Base-by-base conservation (phyloP, 2,113 vertebrate species). In the Calidris pugnax region DNA sequence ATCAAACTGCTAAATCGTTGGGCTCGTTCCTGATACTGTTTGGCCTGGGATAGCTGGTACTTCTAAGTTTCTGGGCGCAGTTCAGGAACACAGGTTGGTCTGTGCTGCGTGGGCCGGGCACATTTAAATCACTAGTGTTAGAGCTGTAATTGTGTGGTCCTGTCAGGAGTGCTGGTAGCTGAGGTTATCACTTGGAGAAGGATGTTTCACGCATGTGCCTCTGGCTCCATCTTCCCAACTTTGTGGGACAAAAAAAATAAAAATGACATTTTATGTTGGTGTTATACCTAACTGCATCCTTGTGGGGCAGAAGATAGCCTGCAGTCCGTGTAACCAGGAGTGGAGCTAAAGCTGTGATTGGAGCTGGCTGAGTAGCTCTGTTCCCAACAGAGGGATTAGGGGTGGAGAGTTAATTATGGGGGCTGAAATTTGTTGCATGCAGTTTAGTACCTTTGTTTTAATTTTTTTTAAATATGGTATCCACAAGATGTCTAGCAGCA, bases 31-130 rank as follows among this genome's bases (percentile, higher is more conserved):
- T 67, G 74, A 6, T 33, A 11, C 47, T 67, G 4, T 41, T 55
- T 56, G 71, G n/a, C n/a, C 66, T 85, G 66, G 56, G 26, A 8
- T 9, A 47, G 41, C 56, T 41, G 43, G 7, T 48, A 0, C 7
- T 56, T 6, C 35, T 72, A 9, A 32, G 12, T 39, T 78, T 39
- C 19, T 10, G 51, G 41, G 45, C 35, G 27, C 24, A 33, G 55
- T 30, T 28, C 41, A 45, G 78, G 41, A 67, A 13, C 6, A 3
- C 2, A 14, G 15, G 19, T 30, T 51, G 53, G 6, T 72, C 59
- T 64, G 32, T 35, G 69, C 59, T 9, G 0, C 4, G 0, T 37
- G 64, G 12, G 15, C 15, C 56, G 55, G 71, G 8, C 24, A 3
- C 0, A 1, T 51, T 45, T 59, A 39, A 48, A 57, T 45, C 4